phyloP scores from a whole-genome alignment of 2,113 vertebrate species.

The Podarcis cretensis region DNA sequence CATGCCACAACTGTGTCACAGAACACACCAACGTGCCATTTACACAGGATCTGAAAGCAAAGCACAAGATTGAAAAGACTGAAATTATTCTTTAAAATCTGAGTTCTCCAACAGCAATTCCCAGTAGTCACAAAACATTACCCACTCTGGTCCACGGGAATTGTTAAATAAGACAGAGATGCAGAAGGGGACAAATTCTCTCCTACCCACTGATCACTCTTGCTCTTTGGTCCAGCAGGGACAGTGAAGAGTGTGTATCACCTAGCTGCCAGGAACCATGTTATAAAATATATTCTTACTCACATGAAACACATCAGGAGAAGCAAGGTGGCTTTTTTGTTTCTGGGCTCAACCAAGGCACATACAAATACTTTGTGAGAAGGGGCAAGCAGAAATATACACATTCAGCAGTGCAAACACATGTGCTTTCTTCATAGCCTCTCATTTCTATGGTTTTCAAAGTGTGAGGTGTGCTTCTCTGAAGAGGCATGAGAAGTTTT shows the following conservation, averaged over 20 bases:
- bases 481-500: background rate
- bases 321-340: background rate
- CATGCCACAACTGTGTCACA: slow-evolving; percentile 92
- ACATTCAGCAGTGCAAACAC: background rate
- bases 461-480: background rate
- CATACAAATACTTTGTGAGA: background rate
- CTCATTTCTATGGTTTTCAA: background rate
- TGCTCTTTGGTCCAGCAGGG: background rate
- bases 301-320: background rate
- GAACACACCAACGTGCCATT: slow-evolving; percentile 88
- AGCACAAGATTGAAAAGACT: slow-evolving; percentile 3
- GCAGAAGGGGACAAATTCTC: background rate
- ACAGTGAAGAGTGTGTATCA: background rate
- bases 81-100: background rate
- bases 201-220: background rate
- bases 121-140: background rate
- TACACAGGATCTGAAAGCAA: slow-evolving; percentile 88
- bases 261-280: background rate
- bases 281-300: background rate
- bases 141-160: background rate
- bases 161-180: background rate
- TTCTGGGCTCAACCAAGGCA: background rate
- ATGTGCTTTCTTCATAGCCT: background rate
- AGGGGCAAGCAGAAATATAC: background rate
- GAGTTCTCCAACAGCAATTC: background rate